Percentiles rank a stretch among this genome's conserved stretches.
Conservation (phyloP, 2,113 vertebrate genomes). For the Crotalus tigris region DNA sequence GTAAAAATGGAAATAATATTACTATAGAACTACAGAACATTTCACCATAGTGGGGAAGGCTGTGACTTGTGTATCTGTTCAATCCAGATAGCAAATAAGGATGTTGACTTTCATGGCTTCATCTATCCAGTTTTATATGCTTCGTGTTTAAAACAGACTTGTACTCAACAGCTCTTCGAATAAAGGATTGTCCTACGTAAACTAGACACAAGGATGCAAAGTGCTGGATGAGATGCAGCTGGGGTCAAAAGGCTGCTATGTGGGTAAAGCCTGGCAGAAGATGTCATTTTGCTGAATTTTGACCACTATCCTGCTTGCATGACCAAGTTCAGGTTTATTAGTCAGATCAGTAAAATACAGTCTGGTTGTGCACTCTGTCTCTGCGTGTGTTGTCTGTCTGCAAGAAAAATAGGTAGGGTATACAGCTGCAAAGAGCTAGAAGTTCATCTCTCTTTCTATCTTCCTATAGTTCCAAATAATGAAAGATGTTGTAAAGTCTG, state of each 20-base stretch:
- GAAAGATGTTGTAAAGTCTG: conserved; percentile 11
- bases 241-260: neutral
- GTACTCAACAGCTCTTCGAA: neutral
- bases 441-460: neutral
- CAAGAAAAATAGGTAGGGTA: neutral
- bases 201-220: neutral
- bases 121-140: neutral
- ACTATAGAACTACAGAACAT: neutral
- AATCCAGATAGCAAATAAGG: neutral
- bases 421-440: neutral
- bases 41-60: neutral
- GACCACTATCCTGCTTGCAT: neutral
- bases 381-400: neutral
- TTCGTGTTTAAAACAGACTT: neutral
- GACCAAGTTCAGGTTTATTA: neutral
- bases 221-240: neutral
- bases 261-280: neutral
- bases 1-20: neutral
- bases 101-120: neutral
- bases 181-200: neutral
- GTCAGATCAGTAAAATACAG: neutral
- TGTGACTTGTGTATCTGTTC: neutral
- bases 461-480: conserved; percentile 10
- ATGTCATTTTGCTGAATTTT: neutral
- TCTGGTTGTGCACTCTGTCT: neutral